These are phyloP conservation scores for Simalia tracyae DNA, from an alignment of 2,797 vertebrate genomes.

Conservation along the genomic window DNA sequence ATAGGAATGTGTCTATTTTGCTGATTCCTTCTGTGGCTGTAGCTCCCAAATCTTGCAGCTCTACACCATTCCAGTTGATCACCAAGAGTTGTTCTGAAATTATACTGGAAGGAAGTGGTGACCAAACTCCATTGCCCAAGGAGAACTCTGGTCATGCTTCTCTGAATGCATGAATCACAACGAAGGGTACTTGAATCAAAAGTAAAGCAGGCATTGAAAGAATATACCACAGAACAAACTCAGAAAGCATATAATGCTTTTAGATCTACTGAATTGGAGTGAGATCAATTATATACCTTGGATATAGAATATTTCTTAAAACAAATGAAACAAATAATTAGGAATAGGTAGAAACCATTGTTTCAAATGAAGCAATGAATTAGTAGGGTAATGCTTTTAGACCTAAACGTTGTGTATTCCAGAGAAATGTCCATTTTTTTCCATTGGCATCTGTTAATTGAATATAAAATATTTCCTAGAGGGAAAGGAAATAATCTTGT, in stretches of 20 bases:
- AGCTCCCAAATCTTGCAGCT: background rate
- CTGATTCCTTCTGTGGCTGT: background rate
- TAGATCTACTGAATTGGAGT: background rate
- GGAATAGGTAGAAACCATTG: background rate
- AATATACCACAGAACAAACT: background rate
- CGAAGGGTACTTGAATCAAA: background rate
- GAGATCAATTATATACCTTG: background rate
- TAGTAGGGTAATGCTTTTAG: background rate
- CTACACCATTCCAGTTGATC: background rate
- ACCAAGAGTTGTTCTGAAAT: background rate
- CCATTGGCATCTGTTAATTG: slow-evolving; percentile 59
- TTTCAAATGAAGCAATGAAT: background rate
- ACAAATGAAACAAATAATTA: background rate
- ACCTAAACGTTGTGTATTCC: background rate
- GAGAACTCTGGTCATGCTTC: background rate
- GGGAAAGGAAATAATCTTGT: slow-evolving; percentile 73
- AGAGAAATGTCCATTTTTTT: slow-evolving; percentile 7
- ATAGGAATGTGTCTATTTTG: background rate
- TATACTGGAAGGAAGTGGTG: background rate
- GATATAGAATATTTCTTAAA: background rate
- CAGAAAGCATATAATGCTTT: background rate
- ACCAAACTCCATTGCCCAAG: background rate
- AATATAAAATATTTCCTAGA: slow-evolving; percentile 67
- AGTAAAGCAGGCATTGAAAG: background rate
- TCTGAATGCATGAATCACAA: background rate